Percentiles rank a stretch among this genome's conserved stretches.
These are phyloP conservation scores for Chymomyza fuscimana DNA, from an alignment of 2,888 invertebrate species.

Conservation along the genomic window DNA sequence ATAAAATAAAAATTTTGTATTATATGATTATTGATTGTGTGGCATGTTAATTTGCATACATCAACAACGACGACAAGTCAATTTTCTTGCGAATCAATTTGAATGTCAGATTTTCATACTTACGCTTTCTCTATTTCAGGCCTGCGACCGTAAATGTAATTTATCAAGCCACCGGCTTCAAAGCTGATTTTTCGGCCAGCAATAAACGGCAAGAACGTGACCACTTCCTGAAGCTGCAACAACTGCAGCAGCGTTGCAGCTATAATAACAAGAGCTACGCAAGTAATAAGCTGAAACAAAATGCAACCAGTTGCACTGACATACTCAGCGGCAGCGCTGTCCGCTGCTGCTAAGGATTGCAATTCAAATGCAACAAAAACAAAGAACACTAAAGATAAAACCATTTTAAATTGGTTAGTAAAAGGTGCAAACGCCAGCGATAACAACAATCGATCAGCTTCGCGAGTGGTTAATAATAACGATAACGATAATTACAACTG, in stretches of 20 bases:
- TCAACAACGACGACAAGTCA: neutral
- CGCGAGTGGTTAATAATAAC: conserved; percentile 24
- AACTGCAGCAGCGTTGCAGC: conserved; percentile 13
- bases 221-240: conserved; percentile 24
- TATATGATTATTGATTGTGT: neutral
- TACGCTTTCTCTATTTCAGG: conserved; percentile 44
- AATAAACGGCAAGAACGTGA: conserved; percentile 38
- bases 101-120: neutral
- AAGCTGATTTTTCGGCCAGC: conserved; percentile 34
- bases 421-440: conserved; percentile 59
- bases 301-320: conserved; percentile 36
- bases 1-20: neutral
- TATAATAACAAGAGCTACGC: conserved; percentile 29
- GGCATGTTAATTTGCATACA: neutral
- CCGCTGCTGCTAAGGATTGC: conserved; percentile 15
- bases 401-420: conserved; percentile 75
- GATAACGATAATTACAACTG: conserved; percentile 36
- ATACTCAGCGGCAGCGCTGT: conserved; percentile 29
- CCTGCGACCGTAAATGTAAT: conserved; percentile 45
- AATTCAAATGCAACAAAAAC: conserved; percentile 24
- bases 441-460: conserved; percentile 29
- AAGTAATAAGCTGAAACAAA: conserved; percentile 37
- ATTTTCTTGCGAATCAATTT: neutral
- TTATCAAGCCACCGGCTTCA: conserved; percentile 46
- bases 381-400: conserved; percentile 71